Evolutionary conservation across 2,888 invertebrate species (phyloP).

Genomic region (Odontomyia ornata): DNA sequence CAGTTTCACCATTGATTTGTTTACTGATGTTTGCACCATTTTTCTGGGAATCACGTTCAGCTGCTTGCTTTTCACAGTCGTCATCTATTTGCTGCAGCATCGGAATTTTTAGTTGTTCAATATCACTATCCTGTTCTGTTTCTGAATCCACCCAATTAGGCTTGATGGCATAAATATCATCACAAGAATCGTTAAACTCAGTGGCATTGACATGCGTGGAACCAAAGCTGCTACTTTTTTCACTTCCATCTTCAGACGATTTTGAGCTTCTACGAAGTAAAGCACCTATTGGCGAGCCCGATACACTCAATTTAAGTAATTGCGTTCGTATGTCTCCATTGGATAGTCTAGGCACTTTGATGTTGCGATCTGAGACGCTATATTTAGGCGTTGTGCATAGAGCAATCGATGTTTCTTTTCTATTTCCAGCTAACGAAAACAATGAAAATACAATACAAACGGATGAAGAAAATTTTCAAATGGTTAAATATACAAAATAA

Average conservation of each 20-base stretch:
- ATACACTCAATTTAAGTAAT: constrained; percentile 54
- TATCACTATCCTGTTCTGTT: constrained; percentile 54
- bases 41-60: background rate
- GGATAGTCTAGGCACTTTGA: too few species aligned
- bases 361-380: too few species aligned
- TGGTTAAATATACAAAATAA: too few species aligned
- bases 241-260: background rate
- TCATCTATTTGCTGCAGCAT: constrained; percentile 53
- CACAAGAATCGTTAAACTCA: constrained; percentile 54
- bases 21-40: background rate
- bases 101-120: constrained; percentile 56
- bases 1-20: too few species aligned
- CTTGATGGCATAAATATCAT: constrained; percentile 52
- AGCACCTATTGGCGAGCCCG: constrained; percentile 54
- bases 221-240: background rate
- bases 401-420: too few species aligned
- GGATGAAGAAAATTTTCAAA: too few species aligned
- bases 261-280: constrained; percentile 46
- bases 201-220: background rate
- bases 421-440: too few species aligned
- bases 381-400: too few species aligned
- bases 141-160: constrained; percentile 54
- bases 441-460: too few species aligned
- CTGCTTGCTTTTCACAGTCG: background rate
- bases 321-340: constrained; percentile 3